Evolutionary conservation across 2,888 invertebrate genomes (phyloP).

Genomic region (Caenorhabditis macrosperma): DNA sequence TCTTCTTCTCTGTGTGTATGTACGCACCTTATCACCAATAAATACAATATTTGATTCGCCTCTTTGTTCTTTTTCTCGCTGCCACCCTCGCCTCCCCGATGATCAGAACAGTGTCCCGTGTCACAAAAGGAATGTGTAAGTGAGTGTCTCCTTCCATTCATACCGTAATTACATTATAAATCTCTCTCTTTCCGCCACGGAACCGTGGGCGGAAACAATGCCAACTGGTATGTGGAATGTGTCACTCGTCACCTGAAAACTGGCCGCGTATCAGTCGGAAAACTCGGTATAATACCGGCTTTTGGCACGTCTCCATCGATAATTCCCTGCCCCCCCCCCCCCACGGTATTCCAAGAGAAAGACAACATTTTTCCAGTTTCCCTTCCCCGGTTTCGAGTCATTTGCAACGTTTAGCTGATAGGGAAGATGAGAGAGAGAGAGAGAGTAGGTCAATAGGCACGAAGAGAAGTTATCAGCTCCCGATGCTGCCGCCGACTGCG

Average conservation of each 20-base stretch:
- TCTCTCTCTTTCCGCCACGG: conserved; percentile 3
- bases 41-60: conserved; percentile 12
- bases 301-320: conserved; percentile 7
- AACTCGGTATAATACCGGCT: conserved; percentile 17
- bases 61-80: conserved; percentile 15
- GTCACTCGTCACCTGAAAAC: conserved; percentile 19
- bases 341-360: neutral
- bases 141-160: neutral
- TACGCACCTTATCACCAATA: conserved; percentile 15
- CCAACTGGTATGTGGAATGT: conserved; percentile 10
- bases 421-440: neutral
- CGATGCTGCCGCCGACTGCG: neutral
- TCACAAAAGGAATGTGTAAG: conserved; percentile 25
- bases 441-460: conserved; percentile 6
- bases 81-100: neutral
- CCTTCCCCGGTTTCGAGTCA: neutral
- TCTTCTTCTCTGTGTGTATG: neutral
- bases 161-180: conserved; percentile 17
- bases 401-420: neutral
- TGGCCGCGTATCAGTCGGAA: conserved; percentile 24
- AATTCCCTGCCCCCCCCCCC: neutral
- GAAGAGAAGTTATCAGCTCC: neutral
- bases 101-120: conserved; percentile 20
- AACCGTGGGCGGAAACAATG: neutral
- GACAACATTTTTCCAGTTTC: neutral